phyloP scores from a whole-genome alignment of 2,113 vertebrate species.

The Delphinus delphis region DNA sequence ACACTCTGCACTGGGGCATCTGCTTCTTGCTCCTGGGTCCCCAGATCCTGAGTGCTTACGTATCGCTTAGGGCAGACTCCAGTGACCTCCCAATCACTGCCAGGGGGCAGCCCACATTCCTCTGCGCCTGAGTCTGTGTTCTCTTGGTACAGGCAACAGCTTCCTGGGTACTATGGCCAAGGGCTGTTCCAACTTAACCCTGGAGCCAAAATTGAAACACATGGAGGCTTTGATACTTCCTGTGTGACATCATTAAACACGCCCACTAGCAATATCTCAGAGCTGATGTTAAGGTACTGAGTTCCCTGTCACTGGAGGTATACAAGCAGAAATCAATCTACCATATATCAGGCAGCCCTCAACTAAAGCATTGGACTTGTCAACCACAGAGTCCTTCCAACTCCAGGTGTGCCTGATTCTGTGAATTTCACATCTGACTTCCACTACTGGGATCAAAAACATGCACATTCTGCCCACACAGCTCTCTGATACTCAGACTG shows the following conservation, averaged over 20 bases:
- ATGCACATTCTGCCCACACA: slow-evolving; percentile 7
- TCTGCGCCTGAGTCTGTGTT: neutral
- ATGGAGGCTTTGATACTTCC: accelerated
- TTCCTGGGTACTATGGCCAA: neutral
- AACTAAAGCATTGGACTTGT: neutral
- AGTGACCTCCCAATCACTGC: neutral
- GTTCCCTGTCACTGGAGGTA: neutral
- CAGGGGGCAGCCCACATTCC: neutral
- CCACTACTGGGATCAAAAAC: neutral
- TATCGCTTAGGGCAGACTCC: neutral
- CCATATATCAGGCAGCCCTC: neutral
- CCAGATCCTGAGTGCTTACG: neutral
- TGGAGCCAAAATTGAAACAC: neutral
- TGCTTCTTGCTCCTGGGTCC: neutral
- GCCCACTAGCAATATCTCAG: neutral
- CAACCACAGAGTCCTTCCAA: neutral
- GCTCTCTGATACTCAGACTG: neutral
- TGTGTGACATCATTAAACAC: neutral
- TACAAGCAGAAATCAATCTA: neutral
- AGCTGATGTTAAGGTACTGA: neutral
- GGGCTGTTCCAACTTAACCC: neutral
- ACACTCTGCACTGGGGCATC: neutral
- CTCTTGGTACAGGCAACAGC: neutral
- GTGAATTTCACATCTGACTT: neutral
- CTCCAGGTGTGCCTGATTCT: neutral